A percentile compares a stretch with the other conserved stretches of the same genome.
These are phyloP conservation scores for Aspidiotus rigidus DNA, from an alignment of 2,888 invertebrate genomes.

Conservation along the genomic window DNA sequence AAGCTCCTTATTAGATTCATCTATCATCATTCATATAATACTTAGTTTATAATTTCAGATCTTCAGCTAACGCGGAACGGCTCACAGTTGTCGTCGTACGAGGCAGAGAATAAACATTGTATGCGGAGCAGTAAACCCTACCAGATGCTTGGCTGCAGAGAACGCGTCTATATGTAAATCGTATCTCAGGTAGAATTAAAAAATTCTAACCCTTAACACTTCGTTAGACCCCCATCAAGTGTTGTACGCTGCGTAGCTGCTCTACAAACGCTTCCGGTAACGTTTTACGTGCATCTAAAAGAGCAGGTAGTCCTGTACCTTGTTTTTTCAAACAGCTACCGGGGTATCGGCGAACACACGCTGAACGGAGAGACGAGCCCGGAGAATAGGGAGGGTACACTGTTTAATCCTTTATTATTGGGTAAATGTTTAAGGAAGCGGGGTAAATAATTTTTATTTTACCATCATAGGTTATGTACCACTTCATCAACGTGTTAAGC, in stretches of 20 bases:
- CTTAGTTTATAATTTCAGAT: too few species aligned
- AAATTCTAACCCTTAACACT: neutral
- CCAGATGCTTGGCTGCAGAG: too few species aligned
- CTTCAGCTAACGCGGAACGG: too few species aligned
- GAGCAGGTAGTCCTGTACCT: neutral
- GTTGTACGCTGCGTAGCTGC: slow-evolving; percentile 17
- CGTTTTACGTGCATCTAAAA: neutral
- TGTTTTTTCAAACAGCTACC: neutral
- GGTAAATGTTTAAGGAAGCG: slow-evolving; percentile 31
- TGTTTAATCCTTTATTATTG: slow-evolving; percentile 30
- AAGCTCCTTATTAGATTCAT: too few species aligned
- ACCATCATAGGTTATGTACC: slow-evolving; percentile 25
- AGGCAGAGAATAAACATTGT: too few species aligned
- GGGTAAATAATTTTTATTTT: slow-evolving; percentile 30
- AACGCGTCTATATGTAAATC: slow-evolving; percentile 8
- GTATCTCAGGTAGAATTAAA: slow-evolving; percentile 7
- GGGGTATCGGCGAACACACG: neutral
- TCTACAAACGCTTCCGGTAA: slow-evolving; percentile 32
- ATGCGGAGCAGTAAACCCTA: too few species aligned
- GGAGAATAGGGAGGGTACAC: slow-evolving; percentile 1
- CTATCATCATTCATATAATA: too few species aligned
- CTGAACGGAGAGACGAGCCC: neutral
- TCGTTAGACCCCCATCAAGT: neutral
- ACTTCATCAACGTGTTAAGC: slow-evolving; percentile 21
- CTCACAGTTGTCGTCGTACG: too few species aligned